A percentile compares a stretch with the other conserved stretches of the same genome.
phyloP scores from a whole-genome alignment of 1,140 invertebrate species.

The Ephestia elutella region DNA sequence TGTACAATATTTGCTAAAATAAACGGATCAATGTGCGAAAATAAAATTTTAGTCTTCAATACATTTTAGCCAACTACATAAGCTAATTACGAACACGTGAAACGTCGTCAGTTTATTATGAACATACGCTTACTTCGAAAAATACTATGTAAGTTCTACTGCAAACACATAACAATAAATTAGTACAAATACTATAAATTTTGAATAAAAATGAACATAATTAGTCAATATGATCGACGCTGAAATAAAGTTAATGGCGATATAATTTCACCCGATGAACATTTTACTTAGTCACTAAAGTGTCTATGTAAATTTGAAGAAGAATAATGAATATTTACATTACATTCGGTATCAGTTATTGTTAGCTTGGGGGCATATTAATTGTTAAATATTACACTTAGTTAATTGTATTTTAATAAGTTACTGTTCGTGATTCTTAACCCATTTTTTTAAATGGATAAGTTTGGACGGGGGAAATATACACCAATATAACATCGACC shows the following conservation, averaged over 20 bases:
- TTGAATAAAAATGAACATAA: neutral
- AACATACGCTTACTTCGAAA: slow-evolving; percentile 2
- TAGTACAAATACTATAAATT: neutral
- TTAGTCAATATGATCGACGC: neutral
- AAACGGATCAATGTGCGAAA: neutral
- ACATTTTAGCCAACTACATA: neutral
- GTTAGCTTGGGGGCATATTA: no score
- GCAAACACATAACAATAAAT: slow-evolving; percentile 3
- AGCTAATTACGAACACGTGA: neutral
- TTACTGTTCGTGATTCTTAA: no score
- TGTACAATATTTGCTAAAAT: neutral
- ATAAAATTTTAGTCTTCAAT: neutral
- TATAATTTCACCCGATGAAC: no score
- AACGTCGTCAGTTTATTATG: neutral
- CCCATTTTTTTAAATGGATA: no score
- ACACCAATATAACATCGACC: no score
- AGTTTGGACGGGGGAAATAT: no score
- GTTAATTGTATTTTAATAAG: no score
- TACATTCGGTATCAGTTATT: no score
- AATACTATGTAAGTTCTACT: neutral
- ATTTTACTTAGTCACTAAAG: no score
- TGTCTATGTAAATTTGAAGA: no score
- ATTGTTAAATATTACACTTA: no score
- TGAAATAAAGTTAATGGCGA: neutral
- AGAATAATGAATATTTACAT: no score